Percentiles rank a stretch among this genome's conserved stretches.
phyloP scores from a whole-genome alignment of 2,888 invertebrate genomes.

The Callimorpha dominula region DNA sequence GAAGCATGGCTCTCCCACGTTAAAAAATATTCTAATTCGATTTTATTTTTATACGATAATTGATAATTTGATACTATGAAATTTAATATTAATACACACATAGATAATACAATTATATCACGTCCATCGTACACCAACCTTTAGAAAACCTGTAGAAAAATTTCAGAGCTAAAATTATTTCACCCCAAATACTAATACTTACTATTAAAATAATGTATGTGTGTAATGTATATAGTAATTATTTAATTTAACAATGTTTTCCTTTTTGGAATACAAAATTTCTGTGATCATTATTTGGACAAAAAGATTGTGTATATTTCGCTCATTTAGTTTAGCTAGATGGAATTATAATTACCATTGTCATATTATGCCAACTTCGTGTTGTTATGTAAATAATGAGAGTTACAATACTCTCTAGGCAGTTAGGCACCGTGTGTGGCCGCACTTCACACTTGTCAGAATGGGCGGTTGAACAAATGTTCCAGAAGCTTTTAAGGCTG shows the following conservation, averaged over 20 bases:
- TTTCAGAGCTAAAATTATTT: background rate
- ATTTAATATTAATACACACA: no score
- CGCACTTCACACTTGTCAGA: slow-evolving; percentile 57
- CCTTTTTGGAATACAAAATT: background rate
- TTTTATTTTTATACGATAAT: no score
- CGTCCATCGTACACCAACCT: background rate
- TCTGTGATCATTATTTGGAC: no score
- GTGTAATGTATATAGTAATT: no score
- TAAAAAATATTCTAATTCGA: no score
- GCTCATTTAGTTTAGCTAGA: no score
- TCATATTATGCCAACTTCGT: no score
- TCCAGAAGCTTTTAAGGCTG: slow-evolving; percentile 49
- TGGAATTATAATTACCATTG: background rate
- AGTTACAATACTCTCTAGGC: slow-evolving; percentile 18
- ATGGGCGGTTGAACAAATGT: slow-evolving; percentile 58
- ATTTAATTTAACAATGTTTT: background rate
- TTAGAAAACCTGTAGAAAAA: no score
- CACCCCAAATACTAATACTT: background rate
- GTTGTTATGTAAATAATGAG: background rate
- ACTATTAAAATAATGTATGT: no score
- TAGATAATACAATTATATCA: background rate
- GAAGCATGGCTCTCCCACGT: no score
- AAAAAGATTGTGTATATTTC: no score
- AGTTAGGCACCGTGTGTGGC: slow-evolving; percentile 57
- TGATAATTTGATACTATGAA: no score